A percentile compares a stretch with the other conserved stretches of the same genome.
Evolutionary conservation across 2,113 vertebrate genomes (phyloP).

Genomic region (Campylomormyrus numenius): DNA sequence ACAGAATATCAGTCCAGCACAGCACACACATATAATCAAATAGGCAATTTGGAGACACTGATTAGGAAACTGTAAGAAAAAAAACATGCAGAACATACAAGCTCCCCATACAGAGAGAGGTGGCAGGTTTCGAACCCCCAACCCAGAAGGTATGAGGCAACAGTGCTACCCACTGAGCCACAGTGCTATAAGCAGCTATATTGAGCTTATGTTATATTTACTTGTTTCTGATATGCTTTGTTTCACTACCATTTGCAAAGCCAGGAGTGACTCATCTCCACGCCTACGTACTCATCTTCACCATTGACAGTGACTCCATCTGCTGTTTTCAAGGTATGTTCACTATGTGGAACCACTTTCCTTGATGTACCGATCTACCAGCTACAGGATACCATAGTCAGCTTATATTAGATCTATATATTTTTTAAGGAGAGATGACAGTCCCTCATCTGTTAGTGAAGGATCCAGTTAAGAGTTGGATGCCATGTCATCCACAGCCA

Average conservation of each 20-base stretch:
- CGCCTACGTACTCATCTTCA: background rate
- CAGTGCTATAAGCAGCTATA: background rate
- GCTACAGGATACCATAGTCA: background rate
- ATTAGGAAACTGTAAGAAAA: background rate
- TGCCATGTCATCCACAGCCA: background rate
- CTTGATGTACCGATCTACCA: background rate
- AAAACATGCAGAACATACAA: background rate
- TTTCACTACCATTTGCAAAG: background rate
- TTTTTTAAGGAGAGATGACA: background rate
- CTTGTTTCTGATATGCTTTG: background rate
- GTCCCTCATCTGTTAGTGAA: background rate
- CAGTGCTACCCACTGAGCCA: background rate
- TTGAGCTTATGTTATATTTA: background rate
- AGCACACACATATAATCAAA: background rate
- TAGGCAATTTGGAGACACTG: background rate
- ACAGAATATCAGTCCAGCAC: background rate
- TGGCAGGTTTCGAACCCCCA: background rate
- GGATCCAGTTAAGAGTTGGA: background rate
- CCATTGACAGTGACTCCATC: constrained; percentile 2
- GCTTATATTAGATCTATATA: background rate
- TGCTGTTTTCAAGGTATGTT: background rate
- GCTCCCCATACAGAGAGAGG: background rate
- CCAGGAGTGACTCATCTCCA: background rate
- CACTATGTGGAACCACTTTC: background rate
- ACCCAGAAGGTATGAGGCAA: background rate